Conservation (phyloP, 2,797 vertebrate species). For the Myoxocephalus aenaeus region DNA sequence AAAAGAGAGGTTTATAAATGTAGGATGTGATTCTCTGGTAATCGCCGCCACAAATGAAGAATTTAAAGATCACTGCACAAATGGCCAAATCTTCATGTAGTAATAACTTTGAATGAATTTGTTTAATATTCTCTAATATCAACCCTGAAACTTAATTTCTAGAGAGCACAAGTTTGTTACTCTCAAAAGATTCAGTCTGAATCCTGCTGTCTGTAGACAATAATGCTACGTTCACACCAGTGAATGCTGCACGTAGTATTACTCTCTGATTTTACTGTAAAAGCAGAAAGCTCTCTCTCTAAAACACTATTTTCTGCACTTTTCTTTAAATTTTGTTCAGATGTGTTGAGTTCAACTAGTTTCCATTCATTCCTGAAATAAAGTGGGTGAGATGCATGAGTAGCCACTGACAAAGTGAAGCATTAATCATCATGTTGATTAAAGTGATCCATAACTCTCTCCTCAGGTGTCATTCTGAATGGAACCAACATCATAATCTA, state of each 20-base stretch:
- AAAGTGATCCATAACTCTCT: constrained; percentile 19
- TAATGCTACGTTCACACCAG: background rate
- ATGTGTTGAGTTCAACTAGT: constrained; percentile 16
- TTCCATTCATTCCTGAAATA: constrained; percentile 35
- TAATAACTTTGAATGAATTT: background rate
- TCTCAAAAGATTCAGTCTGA: background rate
- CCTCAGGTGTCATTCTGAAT: constrained; percentile 8
- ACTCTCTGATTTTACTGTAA: constrained; percentile 1
- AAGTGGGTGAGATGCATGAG: constrained; percentile 7
- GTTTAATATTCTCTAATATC: background rate
- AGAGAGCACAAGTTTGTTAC: background rate
- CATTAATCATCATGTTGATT: constrained; percentile 25
- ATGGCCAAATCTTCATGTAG: background rate
- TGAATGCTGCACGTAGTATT: background rate
- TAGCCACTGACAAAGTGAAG: constrained; percentile 42
- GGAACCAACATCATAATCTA: constrained; percentile 23
- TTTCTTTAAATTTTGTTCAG: constrained; percentile 30
- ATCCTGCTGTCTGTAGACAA: background rate
- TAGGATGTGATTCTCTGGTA: constrained; percentile 27
- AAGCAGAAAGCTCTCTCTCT: background rate
- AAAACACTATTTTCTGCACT: background rate
- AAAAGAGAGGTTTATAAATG: background rate
- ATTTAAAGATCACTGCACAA: background rate
- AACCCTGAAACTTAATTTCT: background rate
- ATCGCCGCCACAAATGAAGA: background rate